Conservation (phyloP, 2,888 invertebrate species). For the Microctonus hyperodae region DNA sequence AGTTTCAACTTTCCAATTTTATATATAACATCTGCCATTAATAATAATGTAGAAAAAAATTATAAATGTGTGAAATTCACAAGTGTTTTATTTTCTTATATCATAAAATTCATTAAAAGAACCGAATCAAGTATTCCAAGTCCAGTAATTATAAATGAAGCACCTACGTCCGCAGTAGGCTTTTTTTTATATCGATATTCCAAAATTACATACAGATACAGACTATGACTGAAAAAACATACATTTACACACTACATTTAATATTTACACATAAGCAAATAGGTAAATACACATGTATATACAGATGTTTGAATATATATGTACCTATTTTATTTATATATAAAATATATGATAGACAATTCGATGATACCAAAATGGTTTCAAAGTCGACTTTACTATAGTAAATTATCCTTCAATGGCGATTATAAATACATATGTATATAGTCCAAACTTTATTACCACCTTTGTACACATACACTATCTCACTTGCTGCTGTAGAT, state of each 20-base stretch:
- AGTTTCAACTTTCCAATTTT: no score
- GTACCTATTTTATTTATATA: no score
- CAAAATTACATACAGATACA: background rate
- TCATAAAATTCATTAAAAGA: no score
- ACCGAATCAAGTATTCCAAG: no score
- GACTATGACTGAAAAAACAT: background rate
- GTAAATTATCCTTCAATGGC: constrained; percentile 5
- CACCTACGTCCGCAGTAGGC: no score
- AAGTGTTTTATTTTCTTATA: no score
- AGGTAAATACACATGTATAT: no score
- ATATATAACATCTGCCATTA: no score
- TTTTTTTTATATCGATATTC: background rate
- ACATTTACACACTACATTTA: background rate
- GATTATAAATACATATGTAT: constrained; percentile 14
- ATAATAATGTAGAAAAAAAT: no score
- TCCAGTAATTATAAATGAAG: background rate
- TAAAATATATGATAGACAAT: no score
- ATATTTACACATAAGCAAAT: background rate
- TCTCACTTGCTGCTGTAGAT: background rate
- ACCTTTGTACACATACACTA: constrained; percentile 8
- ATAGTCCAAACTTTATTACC: constrained; percentile 23
- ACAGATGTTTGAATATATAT: no score
- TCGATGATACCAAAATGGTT: constrained; percentile 8
- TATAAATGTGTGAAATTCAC: no score
- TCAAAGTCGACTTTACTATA: constrained; percentile 19